Conservation (phyloP, 2,797 vertebrate species). For the Megalops cyprinoides region DNA sequence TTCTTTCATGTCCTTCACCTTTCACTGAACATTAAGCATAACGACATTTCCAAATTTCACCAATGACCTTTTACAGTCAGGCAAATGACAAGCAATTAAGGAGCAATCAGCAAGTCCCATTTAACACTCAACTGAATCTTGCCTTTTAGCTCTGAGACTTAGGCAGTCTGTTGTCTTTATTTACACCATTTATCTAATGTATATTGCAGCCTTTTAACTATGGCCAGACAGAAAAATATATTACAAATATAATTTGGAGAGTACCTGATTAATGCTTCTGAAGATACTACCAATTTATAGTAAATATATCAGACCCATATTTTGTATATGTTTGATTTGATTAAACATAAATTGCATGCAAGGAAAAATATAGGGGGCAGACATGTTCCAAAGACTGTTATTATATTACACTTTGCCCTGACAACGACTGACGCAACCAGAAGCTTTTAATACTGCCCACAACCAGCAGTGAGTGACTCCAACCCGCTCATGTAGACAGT, state of each 20-base stretch:
- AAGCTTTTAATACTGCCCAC: background rate
- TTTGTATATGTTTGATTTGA: background rate
- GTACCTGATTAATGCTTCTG: too few species aligned
- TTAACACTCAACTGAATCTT: conserved; percentile 17
- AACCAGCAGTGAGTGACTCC: background rate
- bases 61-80: conserved; percentile 39
- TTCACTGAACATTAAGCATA: conserved; percentile 30
- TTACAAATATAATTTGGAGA: background rate
- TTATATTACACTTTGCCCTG: conserved; percentile 17
- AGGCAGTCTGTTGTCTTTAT: background rate
- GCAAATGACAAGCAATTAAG: conserved; percentile 41
- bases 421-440: background rate
- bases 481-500: background rate
- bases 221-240: background rate
- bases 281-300: too few species aligned
- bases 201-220: background rate
- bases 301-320: too few species aligned
- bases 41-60: conserved; percentile 35
- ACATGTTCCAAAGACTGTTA: background rate
- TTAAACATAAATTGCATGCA: background rate
- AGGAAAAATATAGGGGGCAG: background rate
- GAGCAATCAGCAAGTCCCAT: conserved; percentile 29
- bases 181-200: background rate
- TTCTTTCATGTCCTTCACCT: conserved; percentile 17
- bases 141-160: background rate